These are phyloP conservation scores for Philhelius pedissequus DNA, from an alignment of 2,888 invertebrate genomes.

Conservation along the genomic window DNA sequence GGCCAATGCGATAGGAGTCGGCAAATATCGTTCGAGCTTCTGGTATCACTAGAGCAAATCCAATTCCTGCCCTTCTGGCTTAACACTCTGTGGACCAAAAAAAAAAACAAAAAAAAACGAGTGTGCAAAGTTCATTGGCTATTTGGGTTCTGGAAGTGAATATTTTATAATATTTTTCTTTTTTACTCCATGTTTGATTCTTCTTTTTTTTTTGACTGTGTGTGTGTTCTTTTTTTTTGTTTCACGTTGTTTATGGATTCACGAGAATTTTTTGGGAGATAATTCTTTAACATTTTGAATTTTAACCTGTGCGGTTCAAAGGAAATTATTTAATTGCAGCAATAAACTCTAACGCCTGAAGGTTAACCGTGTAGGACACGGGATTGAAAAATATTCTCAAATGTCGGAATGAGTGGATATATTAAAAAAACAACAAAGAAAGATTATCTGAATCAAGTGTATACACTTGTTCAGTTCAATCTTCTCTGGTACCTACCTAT, in stretches of 20 bases:
- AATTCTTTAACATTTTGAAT: slow-evolving; percentile 2
- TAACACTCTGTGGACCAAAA: background rate
- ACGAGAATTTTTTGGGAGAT: slow-evolving; percentile 21
- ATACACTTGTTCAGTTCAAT: slow-evolving; percentile 6
- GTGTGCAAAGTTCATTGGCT: slow-evolving; percentile 60
- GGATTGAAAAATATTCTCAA: background rate
- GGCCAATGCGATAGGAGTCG: slow-evolving; percentile 11
- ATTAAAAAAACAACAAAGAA: background rate
- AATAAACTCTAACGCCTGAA: slow-evolving; percentile 24
- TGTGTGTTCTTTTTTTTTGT: background rate
- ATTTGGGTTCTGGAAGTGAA: slow-evolving; percentile 43
- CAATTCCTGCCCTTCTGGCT: slow-evolving; percentile 1
- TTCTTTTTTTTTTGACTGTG: background rate
- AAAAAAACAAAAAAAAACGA: too few species aligned
- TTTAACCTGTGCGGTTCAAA: slow-evolving; percentile 33
- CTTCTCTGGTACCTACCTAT: background rate
- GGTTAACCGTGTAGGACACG: background rate
- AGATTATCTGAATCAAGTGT: background rate
- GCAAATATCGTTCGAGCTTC: slow-evolving; percentile 24
- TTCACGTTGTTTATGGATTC: slow-evolving; percentile 25
- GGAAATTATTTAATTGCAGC: slow-evolving; percentile 32
- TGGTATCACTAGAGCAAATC: slow-evolving; percentile 48
- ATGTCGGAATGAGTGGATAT: slow-evolving; percentile 1
- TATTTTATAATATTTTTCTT: slow-evolving; percentile 27
- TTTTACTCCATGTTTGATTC: background rate